A percentile compares a stretch with the other conserved stretches of the same genome.
Conservation (phyloP, 2,113 vertebrate genomes). For the Limanda limanda region DNA sequence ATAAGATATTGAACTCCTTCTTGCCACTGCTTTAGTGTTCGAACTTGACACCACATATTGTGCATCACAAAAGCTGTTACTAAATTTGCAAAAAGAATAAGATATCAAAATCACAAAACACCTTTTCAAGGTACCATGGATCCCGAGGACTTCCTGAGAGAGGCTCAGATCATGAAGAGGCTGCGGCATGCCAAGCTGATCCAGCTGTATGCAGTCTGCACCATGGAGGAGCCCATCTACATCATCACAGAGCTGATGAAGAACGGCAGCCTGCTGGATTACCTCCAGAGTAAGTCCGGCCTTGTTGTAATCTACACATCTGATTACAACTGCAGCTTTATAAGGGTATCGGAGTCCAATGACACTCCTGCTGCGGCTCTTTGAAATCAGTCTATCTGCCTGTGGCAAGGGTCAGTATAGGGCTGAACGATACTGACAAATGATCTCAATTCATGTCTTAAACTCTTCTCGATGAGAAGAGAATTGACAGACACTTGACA, state of each 20-base stretch:
- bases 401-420: not conserved
- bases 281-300: slow-evolving; percentile 89
- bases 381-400: not conserved
- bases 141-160: slow-evolving; percentile 90
- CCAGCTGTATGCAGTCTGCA: slow-evolving; percentile 97
- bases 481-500: too few relatives aligned
- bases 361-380: not conserved
- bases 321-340: not conserved
- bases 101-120: not conserved
- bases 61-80: not conserved
- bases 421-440: too few relatives aligned
- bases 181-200: slow-evolving; percentile 94
- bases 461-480: too few relatives aligned
- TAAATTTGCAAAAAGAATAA: not conserved
- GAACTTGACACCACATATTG: not conserved
- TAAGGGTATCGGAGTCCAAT: slow-evolving; percentile 15
- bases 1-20: not conserved
- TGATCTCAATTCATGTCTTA: too few relatives aligned
- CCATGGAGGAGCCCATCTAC: slow-evolving; percentile 94
- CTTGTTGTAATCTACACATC: not conserved
- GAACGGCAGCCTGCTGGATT: slow-evolving; percentile 92
- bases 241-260: slow-evolving; percentile 98
- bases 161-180: slow-evolving; percentile 97
- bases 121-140: slow-evolving; percentile 90
- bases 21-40: not conserved